Conservation (phyloP, 1,140 invertebrate species). For the Drosophila tsacasi region DNA sequence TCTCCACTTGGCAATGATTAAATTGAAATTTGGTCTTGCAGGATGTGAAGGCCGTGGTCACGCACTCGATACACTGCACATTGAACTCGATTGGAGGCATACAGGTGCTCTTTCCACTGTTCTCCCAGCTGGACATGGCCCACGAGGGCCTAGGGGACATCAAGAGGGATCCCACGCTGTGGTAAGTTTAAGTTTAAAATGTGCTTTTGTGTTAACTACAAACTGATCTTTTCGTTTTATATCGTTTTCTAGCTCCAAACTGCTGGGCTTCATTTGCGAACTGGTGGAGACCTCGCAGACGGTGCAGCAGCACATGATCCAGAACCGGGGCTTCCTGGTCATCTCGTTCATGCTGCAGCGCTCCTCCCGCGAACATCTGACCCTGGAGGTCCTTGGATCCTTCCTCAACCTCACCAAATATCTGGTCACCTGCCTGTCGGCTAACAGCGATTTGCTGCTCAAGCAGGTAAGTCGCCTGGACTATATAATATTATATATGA, state of each 20-base stretch:
- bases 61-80: constrained; percentile 99
- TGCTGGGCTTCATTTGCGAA: constrained; percentile 98
- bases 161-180: constrained; percentile 94
- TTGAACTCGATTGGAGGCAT: constrained; percentile 99
- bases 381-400: constrained; percentile 95
- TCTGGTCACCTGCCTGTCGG: constrained; percentile 96
- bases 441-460: constrained; percentile 96
- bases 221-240: not conserved
- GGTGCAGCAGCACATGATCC: constrained; percentile 99
- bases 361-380: constrained; percentile 96
- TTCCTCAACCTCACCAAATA: constrained; percentile 98
- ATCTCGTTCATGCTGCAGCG: constrained; percentile 98
- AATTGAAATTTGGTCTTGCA: constrained; percentile 84
- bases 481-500: not conserved
- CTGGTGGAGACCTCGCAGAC: constrained; percentile 98
- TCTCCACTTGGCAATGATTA: constrained; percentile 18
- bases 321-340: constrained; percentile 97
- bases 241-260: constrained; percentile 92
- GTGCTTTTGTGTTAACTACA: not conserved
- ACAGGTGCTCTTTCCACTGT: constrained; percentile 98
- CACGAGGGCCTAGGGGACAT: constrained; percentile 92
- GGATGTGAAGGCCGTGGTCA: constrained; percentile 99
- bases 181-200: constrained; percentile 87
- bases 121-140: constrained; percentile 98
- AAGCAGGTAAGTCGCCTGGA: constrained; percentile 91